Percentiles rank a stretch among this genome's conserved stretches.
phyloP scores from a whole-genome alignment of 2,113 vertebrate species.

The Apodemus sylvaticus region DNA sequence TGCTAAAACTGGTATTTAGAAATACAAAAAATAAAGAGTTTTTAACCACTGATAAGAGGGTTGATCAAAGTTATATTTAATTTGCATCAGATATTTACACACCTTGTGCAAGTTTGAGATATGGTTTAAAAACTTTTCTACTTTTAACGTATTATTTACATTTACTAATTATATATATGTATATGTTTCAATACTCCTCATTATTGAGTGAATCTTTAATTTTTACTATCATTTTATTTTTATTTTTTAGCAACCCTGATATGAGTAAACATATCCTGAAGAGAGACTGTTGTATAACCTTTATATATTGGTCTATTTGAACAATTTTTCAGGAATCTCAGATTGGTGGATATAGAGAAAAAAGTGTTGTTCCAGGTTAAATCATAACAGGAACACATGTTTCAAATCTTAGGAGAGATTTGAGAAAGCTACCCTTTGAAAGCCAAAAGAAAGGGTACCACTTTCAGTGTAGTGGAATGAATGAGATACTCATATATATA shows the following conservation, averaged over 20 bases:
- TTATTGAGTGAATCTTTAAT: not conserved
- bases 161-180: not conserved
- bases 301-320: not conserved
- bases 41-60: not conserved
- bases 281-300: too few relatives aligned
- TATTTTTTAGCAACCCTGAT: not conserved
- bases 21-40: fast-evolving
- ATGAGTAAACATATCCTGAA: not conserved
- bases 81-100: not conserved
- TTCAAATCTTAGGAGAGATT: not conserved
- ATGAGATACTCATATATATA: not conserved
- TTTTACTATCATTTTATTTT: not conserved
- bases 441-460: not conserved
- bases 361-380: not conserved
- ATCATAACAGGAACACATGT: not conserved
- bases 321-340: not conserved
- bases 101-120: not conserved
- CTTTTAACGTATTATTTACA: not conserved
- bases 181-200: not conserved
- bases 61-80: not conserved
- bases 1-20: not conserved
- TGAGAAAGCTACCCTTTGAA: not conserved
- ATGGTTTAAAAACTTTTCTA: not conserved
- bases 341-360: too few relatives aligned
- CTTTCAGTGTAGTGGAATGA: not conserved